These are phyloP conservation scores for Vandiemenella viatica DNA, from an alignment of 2,888 invertebrate genomes.

Conservation along the genomic window DNA sequence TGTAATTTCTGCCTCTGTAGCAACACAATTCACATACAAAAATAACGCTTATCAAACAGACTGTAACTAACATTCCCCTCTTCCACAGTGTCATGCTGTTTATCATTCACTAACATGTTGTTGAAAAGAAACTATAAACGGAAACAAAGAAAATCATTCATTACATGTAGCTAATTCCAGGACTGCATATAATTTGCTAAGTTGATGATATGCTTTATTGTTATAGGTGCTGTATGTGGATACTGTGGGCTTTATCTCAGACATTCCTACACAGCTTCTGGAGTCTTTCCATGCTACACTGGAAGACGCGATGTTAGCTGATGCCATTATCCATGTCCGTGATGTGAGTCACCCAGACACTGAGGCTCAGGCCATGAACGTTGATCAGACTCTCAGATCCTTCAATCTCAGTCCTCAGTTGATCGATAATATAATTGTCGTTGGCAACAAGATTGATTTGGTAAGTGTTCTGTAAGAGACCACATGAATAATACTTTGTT, in stretches of 20 bases:
- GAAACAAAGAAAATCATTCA: too few species aligned
- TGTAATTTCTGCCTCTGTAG: too few species aligned
- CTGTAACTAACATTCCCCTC: too few species aligned
- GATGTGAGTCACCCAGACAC: slow-evolving; percentile 63
- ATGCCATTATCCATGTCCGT: slow-evolving; percentile 62
- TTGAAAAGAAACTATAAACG: too few species aligned
- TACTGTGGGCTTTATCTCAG: slow-evolving; percentile 76
- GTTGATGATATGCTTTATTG: too few species aligned
- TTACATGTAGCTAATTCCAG: too few species aligned
- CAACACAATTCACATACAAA: too few species aligned
- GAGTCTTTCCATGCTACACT: slow-evolving; percentile 68
- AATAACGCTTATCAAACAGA: too few species aligned
- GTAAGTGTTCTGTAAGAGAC: slow-evolving; percentile 18
- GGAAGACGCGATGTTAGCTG: slow-evolving; percentile 62
- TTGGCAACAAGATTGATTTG: slow-evolving; percentile 62
- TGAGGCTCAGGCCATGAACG: slow-evolving; percentile 49
- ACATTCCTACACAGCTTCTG: slow-evolving; percentile 61
- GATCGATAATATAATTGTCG: slow-evolving; percentile 41
- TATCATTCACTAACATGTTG: too few species aligned
- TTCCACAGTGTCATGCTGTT: too few species aligned
- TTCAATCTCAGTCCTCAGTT: slow-evolving; percentile 34
- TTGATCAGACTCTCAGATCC: slow-evolving; percentile 43
- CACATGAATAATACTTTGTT: slow-evolving; percentile 16
- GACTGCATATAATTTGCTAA: too few species aligned
- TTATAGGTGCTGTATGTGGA: slow-evolving; percentile 64